Percentiles rank a stretch among this genome's conserved stretches.
Evolutionary conservation across 2,888 invertebrate genomes (phyloP).

Genomic region (Amblyjoppa fuscipennis): DNA sequence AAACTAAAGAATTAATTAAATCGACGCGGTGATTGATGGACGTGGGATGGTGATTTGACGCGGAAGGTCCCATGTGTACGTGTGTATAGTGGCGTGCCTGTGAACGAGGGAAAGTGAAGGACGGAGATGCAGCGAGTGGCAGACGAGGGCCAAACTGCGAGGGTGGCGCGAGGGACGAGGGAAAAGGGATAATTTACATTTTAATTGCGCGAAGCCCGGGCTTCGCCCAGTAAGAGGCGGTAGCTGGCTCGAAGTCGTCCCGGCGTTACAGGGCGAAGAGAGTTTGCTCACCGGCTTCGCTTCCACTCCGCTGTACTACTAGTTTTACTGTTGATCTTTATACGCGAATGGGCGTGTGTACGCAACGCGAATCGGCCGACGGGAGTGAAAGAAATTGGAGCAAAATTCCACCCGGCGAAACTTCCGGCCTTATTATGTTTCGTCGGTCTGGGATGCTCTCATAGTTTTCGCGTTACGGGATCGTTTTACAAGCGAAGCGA

Average conservation of each 20-base stretch:
- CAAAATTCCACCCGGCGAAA: conserved; percentile 33
- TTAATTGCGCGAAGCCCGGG: conserved; percentile 79
- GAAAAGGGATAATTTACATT: conserved; percentile 83
- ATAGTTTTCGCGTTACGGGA: neutral
- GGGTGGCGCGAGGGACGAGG: conserved; percentile 53
- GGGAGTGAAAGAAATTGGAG: conserved; percentile 58
- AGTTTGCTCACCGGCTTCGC: conserved; percentile 57
- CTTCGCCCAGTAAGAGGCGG: conserved; percentile 43
- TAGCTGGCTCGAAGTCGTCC: conserved; percentile 53
- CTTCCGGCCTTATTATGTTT: conserved; percentile 61
- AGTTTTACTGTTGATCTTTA: conserved; percentile 1
- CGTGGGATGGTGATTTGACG: too few species aligned
- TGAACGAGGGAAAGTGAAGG: conserved; percentile 46
- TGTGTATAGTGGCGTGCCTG: neutral
- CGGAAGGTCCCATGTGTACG: neutral
- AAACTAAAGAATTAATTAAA: too few species aligned
- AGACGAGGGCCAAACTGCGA: conserved; percentile 51
- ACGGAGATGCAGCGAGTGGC: conserved; percentile 53
- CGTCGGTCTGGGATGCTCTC: conserved; percentile 18
- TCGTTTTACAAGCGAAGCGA: neutral
- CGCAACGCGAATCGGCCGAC: conserved; percentile 19
- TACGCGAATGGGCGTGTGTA: neutral
- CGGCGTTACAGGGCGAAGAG: conserved; percentile 53
- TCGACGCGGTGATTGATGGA: too few species aligned
- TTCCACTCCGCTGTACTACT: conserved; percentile 36